Evolutionary conservation across 2,113 vertebrate species (phyloP).

Genomic region (Microtus pennsylvanicus): DNA sequence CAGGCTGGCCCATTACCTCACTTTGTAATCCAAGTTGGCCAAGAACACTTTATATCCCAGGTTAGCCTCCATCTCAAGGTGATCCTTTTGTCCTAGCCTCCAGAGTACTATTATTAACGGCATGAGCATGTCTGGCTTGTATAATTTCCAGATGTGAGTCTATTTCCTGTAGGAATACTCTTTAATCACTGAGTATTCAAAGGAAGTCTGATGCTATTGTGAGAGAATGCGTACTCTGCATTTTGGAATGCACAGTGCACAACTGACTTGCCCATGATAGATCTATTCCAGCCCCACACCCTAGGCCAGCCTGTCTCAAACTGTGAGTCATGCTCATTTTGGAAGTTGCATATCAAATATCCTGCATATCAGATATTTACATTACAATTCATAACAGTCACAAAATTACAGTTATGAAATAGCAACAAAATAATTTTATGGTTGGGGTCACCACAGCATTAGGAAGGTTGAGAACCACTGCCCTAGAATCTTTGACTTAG

Average conservation of each 20-base stretch:
- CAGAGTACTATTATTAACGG: not conserved
- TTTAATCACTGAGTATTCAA: no score
- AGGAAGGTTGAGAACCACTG: not conserved
- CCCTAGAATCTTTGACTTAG: not conserved
- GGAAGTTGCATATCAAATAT: not conserved
- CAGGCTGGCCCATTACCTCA: not conserved
- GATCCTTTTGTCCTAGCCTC: not conserved
- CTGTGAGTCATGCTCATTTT: no score
- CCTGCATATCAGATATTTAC: not conserved
- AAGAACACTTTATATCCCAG: not conserved
- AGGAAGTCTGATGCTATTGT: not conserved
- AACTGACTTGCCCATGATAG: not conserved
- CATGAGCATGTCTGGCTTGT: not conserved
- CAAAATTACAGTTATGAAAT: not conserved
- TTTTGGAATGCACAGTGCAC: not conserved
- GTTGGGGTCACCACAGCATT: not conserved
- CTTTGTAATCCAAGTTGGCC: not conserved
- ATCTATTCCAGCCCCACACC: not conserved
- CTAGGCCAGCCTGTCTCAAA: not conserved
- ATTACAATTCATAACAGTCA: not conserved
- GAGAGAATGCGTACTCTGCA: not conserved
- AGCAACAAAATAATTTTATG: not conserved
- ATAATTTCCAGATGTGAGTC: not conserved
- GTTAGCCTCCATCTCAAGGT: not conserved
- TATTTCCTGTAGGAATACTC: not conserved